Conservation (phyloP, 2,113 vertebrate genomes). For the Cairina moschata region DNA sequence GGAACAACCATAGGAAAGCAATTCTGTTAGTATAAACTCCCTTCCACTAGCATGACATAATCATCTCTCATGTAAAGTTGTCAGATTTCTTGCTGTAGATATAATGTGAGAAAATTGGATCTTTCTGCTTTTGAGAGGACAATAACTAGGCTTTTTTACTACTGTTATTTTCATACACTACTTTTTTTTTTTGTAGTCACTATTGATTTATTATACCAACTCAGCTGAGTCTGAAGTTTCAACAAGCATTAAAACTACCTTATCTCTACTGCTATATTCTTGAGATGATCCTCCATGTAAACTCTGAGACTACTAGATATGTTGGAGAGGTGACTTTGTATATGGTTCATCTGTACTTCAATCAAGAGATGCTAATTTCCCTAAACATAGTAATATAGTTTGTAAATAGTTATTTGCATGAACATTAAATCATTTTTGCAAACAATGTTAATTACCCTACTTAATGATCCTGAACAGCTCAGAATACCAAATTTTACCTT, state of each 20-base stretch:
- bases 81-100: neutral
- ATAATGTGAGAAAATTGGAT: neutral
- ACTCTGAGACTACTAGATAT: neutral
- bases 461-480: neutral
- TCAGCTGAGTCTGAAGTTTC: neutral
- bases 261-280: neutral
- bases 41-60: neutral
- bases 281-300: neutral
- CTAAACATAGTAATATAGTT: neutral
- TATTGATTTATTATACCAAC: neutral
- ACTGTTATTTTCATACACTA: neutral
- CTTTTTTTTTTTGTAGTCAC: neutral
- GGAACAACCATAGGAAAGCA: neutral
- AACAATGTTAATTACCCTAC: constrained; percentile 41
- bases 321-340: neutral
- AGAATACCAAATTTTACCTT: neutral
- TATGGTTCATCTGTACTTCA: neutral
- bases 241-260: neutral
- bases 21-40: neutral
- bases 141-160: neutral
- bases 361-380: neutral
- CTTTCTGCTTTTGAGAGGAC: neutral
- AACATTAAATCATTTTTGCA: constrained; percentile 57
- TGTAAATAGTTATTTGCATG: constrained; percentile 28
- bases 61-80: neutral